Evolutionary conservation across 2,888 invertebrate species (phyloP).

Genomic region (Trichacis sp.): DNA sequence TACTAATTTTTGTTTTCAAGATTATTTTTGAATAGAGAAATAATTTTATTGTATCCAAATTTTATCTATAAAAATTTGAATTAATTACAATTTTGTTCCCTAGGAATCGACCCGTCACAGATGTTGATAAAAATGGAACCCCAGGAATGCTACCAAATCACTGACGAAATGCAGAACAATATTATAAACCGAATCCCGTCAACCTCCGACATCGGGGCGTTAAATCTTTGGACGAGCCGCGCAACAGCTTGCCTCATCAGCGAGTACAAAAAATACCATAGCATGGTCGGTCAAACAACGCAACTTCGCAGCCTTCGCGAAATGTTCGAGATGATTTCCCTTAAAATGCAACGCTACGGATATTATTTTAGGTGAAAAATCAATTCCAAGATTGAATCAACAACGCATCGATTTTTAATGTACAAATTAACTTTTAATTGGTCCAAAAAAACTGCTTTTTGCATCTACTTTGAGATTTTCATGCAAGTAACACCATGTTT

Average conservation of each 20-base stretch:
- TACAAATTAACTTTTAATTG: too few species aligned
- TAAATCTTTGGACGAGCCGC: constrained; percentile 59
- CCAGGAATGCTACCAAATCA: not conserved
- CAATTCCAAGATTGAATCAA: too few species aligned
- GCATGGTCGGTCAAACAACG: constrained; percentile 57
- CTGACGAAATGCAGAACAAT: constrained; percentile 51
- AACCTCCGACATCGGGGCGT: constrained; percentile 44
- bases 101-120: not conserved
- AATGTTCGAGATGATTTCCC: constrained; percentile 63
- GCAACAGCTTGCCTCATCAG: constrained; percentile 59
- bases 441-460: too few species aligned
- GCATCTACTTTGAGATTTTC: too few species aligned
- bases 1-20: too few species aligned
- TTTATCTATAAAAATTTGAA: not conserved
- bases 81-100: not conserved
- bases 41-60: not conserved
- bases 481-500: too few species aligned
- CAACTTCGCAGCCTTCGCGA: constrained; percentile 57
- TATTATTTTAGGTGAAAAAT: too few species aligned
- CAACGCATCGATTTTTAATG: too few species aligned
- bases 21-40: too few species aligned
- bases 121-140: constrained; percentile 8
- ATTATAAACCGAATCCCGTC: constrained; percentile 31
- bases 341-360: constrained; percentile 58
- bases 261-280: constrained; percentile 58